Conservation (phyloP, 37 sponge, comb jelly and placozoan genomes). For the Ianthella basta region DNA sequence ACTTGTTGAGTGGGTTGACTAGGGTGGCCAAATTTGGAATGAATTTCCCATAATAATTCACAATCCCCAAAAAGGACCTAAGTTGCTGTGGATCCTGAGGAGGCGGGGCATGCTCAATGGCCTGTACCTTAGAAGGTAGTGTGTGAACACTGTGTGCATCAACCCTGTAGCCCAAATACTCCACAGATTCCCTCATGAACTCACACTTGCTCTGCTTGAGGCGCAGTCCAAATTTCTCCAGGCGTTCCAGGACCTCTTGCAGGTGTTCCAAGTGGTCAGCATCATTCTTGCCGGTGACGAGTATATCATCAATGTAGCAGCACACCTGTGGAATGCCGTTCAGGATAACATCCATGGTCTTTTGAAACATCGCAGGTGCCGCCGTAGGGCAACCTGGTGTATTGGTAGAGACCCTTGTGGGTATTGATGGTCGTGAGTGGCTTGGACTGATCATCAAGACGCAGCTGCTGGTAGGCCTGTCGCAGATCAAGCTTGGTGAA, state of each 20-base stretch:
- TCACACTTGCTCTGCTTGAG: not conserved
- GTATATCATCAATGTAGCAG: constrained; percentile 5
- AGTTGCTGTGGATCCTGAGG: constrained; percentile 13
- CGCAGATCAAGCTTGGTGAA: no score
- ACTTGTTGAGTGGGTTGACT: no score
- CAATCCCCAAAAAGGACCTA: not conserved
- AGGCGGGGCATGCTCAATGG: constrained; percentile 7
- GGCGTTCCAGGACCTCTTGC: not conserved
- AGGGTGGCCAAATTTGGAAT: no score
- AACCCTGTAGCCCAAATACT: no score
- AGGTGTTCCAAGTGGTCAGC: constrained; percentile 2
- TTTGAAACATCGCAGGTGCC: no score
- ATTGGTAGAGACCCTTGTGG: no score
- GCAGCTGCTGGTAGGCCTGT: no score
- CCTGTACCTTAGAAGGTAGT: constrained; percentile 2
- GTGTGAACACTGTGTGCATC: not conserved
- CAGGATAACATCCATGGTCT: no score
- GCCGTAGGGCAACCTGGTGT: no score
- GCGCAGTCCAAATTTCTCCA: no score
- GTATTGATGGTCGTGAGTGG: no score
- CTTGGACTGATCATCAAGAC: no score
- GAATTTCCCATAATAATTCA: not conserved
- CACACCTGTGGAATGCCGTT: constrained; percentile 4
- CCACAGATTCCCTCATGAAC: not conserved
- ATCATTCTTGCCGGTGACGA: not conserved